A percentile compares a stretch with the other conserved stretches of the same genome.
phyloP scores from a whole-genome alignment of 53 echinoderm and acorn worm species.

The Echinarachnius parma region DNA sequence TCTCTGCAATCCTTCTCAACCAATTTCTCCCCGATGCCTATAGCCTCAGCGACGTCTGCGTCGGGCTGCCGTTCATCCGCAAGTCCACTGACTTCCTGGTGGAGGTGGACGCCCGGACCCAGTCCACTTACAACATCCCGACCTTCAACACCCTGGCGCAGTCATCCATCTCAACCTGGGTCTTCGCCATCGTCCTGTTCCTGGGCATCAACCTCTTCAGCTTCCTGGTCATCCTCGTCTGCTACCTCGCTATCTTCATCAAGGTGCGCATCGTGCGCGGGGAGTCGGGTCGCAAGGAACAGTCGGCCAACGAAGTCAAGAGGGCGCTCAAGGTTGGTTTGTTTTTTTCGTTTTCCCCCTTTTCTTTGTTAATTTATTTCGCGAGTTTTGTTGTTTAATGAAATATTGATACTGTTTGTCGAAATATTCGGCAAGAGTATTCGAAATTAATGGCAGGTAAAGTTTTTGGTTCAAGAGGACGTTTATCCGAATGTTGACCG shows the following conservation, averaged over 20 bases:
- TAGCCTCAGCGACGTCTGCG: constrained; percentile 68
- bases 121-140: constrained; percentile 10
- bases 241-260: constrained; percentile 69
- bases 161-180: constrained; percentile 58
- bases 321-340: constrained; percentile 88
- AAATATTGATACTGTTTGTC: too few species aligned
- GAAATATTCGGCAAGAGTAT: too few species aligned
- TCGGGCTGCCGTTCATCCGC: constrained; percentile 65
- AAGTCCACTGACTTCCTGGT: constrained; percentile 30
- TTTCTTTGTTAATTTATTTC: too few species aligned
- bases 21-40: constrained; percentile 60
- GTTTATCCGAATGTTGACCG: too few species aligned
- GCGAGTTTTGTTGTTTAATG: too few species aligned
- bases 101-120: constrained; percentile 7
- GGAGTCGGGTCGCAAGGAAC: constrained; percentile 12
- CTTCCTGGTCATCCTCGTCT: constrained; percentile 62
- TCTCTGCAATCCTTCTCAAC: constrained; percentile 49
- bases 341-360: too few species aligned
- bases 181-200: constrained; percentile 68
- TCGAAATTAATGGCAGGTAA: too few species aligned
- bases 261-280: constrained; percentile 21
- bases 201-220: constrained; percentile 64
- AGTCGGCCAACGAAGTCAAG: constrained; percentile 56
- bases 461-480: too few species aligned
- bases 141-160: constrained; percentile 13